Conservation (phyloP, 2,113 vertebrate species). For the Datnioides undecimradiatus region DNA sequence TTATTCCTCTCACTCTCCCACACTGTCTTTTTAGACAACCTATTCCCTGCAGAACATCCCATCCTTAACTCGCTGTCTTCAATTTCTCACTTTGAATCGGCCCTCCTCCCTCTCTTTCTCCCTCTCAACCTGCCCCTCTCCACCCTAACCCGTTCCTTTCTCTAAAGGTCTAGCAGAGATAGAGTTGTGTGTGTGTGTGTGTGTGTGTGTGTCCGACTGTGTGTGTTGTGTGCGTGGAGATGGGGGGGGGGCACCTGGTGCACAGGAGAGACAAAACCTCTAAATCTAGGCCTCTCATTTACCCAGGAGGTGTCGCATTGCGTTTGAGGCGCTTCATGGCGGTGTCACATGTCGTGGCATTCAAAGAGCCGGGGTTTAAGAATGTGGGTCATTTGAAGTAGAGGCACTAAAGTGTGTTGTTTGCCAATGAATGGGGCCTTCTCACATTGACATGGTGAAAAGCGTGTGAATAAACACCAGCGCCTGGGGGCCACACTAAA, state of each 20-base stretch:
- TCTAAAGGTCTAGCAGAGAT: slow-evolving; percentile 23
- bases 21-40: slow-evolving; percentile 56
- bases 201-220: no score
- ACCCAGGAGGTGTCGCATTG: slow-evolving; percentile 75
- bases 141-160: slow-evolving; percentile 64
- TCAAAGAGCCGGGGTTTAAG: slow-evolving; percentile 80
- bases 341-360: slow-evolving; percentile 79
- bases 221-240: no score
- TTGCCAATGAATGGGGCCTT: slow-evolving; percentile 82
- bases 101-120: slow-evolving; percentile 32
- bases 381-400: slow-evolving; percentile 86
- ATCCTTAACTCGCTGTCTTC: slow-evolving; percentile 56
- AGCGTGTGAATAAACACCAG: slow-evolving; percentile 83
- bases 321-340: slow-evolving; percentile 66
- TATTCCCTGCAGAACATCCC: slow-evolving; percentile 53
- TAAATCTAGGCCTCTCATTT: slow-evolving; percentile 76
- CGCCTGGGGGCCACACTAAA: slow-evolving; percentile 77
- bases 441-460: slow-evolving; percentile 83
- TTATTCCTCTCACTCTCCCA: slow-evolving; percentile 67
- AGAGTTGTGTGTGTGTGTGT: no score
- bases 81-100: slow-evolving; percentile 55
- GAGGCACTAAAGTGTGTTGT: slow-evolving; percentile 84
- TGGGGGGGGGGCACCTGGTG: neutral
- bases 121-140: slow-evolving; percentile 37
- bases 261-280: slow-evolving; percentile 69